Percentiles rank a stretch among this genome's conserved stretches.
Conservation (phyloP, 2,113 vertebrate species). For the Oncorhynchus tshawytscha region DNA sequence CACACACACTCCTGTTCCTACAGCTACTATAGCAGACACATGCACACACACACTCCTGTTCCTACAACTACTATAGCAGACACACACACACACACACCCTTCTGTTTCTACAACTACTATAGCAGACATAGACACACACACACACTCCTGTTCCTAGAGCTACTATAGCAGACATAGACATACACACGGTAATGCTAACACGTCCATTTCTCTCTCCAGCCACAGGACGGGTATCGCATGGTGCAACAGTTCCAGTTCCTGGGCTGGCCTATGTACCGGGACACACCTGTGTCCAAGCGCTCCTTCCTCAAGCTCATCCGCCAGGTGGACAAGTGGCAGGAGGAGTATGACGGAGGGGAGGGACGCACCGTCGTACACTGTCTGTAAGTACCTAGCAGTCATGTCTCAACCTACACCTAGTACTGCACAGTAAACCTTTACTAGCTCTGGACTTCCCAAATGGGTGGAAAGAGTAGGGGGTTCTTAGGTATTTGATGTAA, state of each 20-base stretch:
- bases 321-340: slow-evolving; percentile 91
- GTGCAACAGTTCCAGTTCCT: slow-evolving; percentile 92
- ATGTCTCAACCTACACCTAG: neutral
- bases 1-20: too few relatives aligned
- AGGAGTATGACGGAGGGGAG: slow-evolving; percentile 87
- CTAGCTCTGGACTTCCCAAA: too few relatives aligned
- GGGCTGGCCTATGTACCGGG: slow-evolving; percentile 90
- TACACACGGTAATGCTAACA: neutral
- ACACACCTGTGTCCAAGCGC: slow-evolving; percentile 85
- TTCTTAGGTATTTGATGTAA: too few relatives aligned
- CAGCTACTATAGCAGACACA: too few relatives aligned
- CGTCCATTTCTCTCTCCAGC: slow-evolving; percentile 54
- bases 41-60: too few relatives aligned
- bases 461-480: neutral
- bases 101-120: too few relatives aligned
- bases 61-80: too few relatives aligned
- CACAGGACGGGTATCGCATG: slow-evolving; percentile 88
- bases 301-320: slow-evolving; percentile 89
- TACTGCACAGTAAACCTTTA: too few relatives aligned
- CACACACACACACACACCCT: neutral
- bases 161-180: neutral
- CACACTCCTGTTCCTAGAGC: neutral
- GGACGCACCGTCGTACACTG: slow-evolving; percentile 88
- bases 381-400: slow-evolving; percentile 73
- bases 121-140: neutral